A percentile compares a stretch with the other conserved stretches of the same genome.
Evolutionary conservation across 2,113 vertebrate genomes (phyloP).

Genomic region (Gambusia holbrooki): DNA sequence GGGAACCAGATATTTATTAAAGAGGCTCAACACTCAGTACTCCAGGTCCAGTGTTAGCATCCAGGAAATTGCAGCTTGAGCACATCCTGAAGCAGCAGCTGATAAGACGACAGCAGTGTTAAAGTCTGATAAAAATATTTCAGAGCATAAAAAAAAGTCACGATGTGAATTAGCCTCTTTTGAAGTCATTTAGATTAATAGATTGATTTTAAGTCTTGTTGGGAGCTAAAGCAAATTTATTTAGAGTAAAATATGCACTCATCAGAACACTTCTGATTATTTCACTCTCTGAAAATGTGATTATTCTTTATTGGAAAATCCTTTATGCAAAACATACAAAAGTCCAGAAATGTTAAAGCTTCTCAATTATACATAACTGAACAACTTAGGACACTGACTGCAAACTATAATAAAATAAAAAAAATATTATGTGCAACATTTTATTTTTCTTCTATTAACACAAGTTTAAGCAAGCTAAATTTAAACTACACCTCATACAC

Average conservation of each 20-base stretch:
- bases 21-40: neutral
- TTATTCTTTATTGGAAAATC: neutral
- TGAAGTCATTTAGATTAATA: neutral
- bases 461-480: constrained; percentile 14
- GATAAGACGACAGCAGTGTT: neutral
- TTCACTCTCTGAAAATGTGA: neutral
- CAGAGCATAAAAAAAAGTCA: neutral
- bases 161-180: neutral
- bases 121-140: too few relatives aligned
- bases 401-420: neutral
- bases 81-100: neutral
- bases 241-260: too few relatives aligned
- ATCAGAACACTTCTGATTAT: too few relatives aligned
- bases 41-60: neutral
- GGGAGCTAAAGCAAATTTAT: too few relatives aligned
- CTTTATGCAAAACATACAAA: too few relatives aligned
- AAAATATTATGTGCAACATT: constrained; percentile 33
- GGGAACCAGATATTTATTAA: neutral
- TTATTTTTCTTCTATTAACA: constrained; percentile 56
- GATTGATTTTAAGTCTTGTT: too few relatives aligned
- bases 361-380: too few relatives aligned
- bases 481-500: constrained; percentile 3
- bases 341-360: too few relatives aligned
- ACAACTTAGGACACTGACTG: too few relatives aligned
- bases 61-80: neutral